Evolutionary conservation across 1,140 invertebrate species (phyloP).

Genomic region (Aphis craccivora): DNA sequence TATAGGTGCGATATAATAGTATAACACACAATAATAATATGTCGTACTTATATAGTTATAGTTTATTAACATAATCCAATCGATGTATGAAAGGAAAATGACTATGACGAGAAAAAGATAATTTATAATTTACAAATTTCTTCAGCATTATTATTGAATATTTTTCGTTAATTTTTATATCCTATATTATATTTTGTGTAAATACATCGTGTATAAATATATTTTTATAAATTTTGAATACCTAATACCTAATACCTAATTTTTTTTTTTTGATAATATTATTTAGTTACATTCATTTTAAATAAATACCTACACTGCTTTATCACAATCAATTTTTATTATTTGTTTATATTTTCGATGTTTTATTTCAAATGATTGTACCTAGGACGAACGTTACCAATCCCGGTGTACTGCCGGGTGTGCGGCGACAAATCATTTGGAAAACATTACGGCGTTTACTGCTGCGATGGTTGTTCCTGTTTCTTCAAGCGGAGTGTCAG

Average conservation of each 20-base stretch:
- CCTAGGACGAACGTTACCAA: slow-evolving; percentile 73
- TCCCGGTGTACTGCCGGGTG: slow-evolving; percentile 74
- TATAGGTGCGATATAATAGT: neutral
- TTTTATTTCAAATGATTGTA: neutral
- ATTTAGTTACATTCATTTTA: too few species aligned
- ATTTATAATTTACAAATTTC: neutral
- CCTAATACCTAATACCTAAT: too few species aligned
- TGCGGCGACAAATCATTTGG: slow-evolving; percentile 88
- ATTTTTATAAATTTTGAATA: too few species aligned
- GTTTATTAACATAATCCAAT: too few species aligned
- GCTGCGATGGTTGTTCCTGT: slow-evolving; percentile 89
- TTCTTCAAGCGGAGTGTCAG: slow-evolving; percentile 86
- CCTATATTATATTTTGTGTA: too few species aligned
- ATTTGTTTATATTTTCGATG: neutral
- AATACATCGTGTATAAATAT: too few species aligned
- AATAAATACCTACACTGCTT: too few species aligned
- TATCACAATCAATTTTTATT: neutral
- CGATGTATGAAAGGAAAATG: neutral
- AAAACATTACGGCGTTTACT: slow-evolving; percentile 86
- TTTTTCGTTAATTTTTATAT: too few species aligned
- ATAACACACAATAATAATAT: too few species aligned
- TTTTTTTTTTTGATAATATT: too few species aligned
- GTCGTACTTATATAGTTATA: too few species aligned
- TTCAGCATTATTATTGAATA: too few species aligned
- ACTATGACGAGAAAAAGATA: neutral